Evolutionary conservation across 2,888 invertebrate genomes (phyloP), one percentile per base, ranked within the genome.

Genomic region (Hypena proboscidalis): DNA sequence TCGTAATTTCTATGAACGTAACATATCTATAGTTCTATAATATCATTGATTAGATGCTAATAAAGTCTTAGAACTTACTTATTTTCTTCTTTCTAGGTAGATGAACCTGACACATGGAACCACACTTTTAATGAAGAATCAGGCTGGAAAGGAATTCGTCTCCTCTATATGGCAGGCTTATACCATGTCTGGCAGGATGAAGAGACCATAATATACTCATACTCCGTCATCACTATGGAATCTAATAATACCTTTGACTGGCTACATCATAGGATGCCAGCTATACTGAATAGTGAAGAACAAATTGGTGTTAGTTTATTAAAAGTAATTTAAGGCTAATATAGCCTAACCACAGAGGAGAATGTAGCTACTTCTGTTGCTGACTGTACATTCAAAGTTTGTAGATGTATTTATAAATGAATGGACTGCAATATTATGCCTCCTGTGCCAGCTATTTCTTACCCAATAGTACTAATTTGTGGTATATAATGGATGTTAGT

Each of bases 191-290:
- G 95, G 94, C 92, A 92, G 57, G 83, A 92, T 62, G 84, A 87
- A 11, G 88, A 91, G 67, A 92, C 91, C 14, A 88, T 92, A 27
- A 92, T 95, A 27, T 95, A 94, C 64, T 95, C 94, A 51, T 97
- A 95, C 74, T 93, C 95, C 27, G 90, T 97, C 1, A 94, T 97
- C 30, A 97, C 97, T 8, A 95, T 94, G 90, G 94, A 95, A 26
- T 93, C 96, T 0, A 94, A 94, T 52, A 78, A 90, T 21, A 91
- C 93, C 8, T 76, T 96, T 53, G 90, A 92, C 19, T 95, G 95
- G 94, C 83, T 97, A 34, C 97, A 97, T 83, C 94, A 96, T 66
- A 92, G 97, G 70, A 94, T 95, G 93, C 97, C 97, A 41, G 95
- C 96, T n/a, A 92, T 97, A 63, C 86, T 97, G 27, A 93, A 94